Evolutionary conservation across 2,113 vertebrate genomes (phyloP), one percentile per base, ranked within the genome.

Genomic region (Trogon surrucura): DNA sequence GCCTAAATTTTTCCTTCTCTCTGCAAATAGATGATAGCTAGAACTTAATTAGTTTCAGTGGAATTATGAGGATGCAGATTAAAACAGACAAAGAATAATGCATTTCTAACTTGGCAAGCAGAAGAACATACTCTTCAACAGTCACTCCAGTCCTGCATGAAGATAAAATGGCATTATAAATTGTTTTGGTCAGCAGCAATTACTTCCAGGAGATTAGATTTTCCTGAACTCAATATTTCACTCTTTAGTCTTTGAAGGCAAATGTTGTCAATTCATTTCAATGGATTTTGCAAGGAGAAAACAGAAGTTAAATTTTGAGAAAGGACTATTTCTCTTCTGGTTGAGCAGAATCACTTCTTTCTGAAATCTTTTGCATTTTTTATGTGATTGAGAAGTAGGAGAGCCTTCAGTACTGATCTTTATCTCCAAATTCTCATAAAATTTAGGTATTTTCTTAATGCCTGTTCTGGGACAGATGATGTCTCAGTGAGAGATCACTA

Each of bases 151-250:
- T 74, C 32, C 56, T 27, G 14, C 30, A 45, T 30, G 57, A 89
- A 85, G n/a, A 89, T 79, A 79, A 74, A 90, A 93, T 30, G 86
- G 44, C 58, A 65, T 87, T 89, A 48, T 48, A 81, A 84, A 74
- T 84, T 66, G 36, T 73, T 84, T 89, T 4, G 7, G 56, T 64
- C 88, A 82, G 41, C 65, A 71, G 65, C 78, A 94, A 16, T 85
- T 93, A 71, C 27, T 81, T 95, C 85, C 47, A 85, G 48, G 34
- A 67, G 67, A 73, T 69, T 32, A 72, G 36, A 44, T 94, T 95
- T 93, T 83, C 72, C 66, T 79, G 44, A 93, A 81, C 41, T 79
- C 26, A 62, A 0, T 87, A 88, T 91, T 87, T 94, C 82, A 66
- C 18, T 89, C 72, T 57, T 87, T 89, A 80, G 50, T 38, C 74